A percentile compares a stretch with the other conserved stretches of the same genome.
phyloP scores from a whole-genome alignment of 2,888 invertebrate species.

The Mesorhabditis belari region DNA sequence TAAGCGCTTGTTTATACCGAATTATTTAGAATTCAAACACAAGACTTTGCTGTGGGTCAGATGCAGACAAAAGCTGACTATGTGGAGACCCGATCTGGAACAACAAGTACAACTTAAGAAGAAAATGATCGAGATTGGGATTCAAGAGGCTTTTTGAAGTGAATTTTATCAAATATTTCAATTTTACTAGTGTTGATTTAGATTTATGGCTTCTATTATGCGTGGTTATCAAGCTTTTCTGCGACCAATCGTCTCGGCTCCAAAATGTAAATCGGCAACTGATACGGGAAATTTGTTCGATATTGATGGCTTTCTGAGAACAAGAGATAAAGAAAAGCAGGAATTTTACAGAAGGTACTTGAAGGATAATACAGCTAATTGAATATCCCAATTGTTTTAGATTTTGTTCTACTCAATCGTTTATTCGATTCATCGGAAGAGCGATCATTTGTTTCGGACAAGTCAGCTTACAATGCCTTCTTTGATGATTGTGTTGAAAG shows the following conservation, averaged over 20 bases:
- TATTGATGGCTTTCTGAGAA: slow-evolving; percentile 73
- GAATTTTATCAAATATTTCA: slow-evolving; percentile 53
- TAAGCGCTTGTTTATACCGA: background rate
- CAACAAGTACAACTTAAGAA: slow-evolving; percentile 26
- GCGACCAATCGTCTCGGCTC: slow-evolving; percentile 58
- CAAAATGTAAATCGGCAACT: slow-evolving; percentile 78
- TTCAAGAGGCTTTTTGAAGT: slow-evolving; percentile 91
- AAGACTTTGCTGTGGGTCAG: slow-evolving; percentile 7
- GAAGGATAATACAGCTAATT: background rate
- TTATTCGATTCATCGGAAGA: slow-evolving; percentile 84
- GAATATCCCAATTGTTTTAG: slow-evolving; percentile 4
- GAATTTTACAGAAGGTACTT: background rate
- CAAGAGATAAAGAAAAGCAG: background rate
- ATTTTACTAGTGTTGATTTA: slow-evolving; percentile 5
- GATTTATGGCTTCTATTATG: slow-evolving; percentile 49
- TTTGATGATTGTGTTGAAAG: slow-evolving; percentile 94
- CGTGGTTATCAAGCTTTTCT: slow-evolving; percentile 55
- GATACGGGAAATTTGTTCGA: slow-evolving; percentile 92
- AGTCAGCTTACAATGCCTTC: slow-evolving; percentile 83
- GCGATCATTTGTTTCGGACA: slow-evolving; percentile 90
- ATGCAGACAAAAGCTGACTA: slow-evolving; percentile 62
- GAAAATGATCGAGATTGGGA: slow-evolving; percentile 79
- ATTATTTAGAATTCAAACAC: slow-evolving; percentile 1
- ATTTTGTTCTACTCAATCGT: slow-evolving; percentile 49
- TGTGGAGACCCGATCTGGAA: slow-evolving; percentile 39